phyloP scores from a whole-genome alignment of 2,797 vertebrate species.

The Chrosomus eos region DNA sequence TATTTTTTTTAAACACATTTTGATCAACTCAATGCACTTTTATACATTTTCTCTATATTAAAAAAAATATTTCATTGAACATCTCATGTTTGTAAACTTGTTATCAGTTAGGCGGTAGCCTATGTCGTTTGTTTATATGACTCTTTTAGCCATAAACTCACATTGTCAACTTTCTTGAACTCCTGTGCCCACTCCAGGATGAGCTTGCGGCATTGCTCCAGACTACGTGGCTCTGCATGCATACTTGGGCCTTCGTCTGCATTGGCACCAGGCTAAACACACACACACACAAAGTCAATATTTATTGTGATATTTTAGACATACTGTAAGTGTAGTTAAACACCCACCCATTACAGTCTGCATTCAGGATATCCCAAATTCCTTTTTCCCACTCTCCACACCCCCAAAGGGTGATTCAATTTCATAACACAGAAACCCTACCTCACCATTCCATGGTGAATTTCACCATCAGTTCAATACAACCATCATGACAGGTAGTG shows the following conservation, averaged over 20 bases:
- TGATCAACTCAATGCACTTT: background rate
- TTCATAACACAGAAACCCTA: background rate
- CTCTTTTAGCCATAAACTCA: conserved; percentile 6
- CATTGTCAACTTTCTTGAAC: conserved; percentile 52
- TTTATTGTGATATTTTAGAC: background rate
- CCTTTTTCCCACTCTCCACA: background rate
- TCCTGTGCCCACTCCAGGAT: conserved; percentile 63
- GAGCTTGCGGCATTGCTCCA: conserved; percentile 56
- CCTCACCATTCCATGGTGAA: background rate
- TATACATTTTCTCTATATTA: background rate
- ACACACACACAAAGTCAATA: background rate
- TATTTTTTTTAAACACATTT: no score
- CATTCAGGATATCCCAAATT: background rate
- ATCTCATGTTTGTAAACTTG: background rate
- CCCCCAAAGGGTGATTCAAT: background rate
- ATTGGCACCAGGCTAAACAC: conserved; percentile 34
- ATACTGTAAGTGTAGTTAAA: background rate
- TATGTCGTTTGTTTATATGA: background rate
- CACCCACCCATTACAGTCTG: background rate
- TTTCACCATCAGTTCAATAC: background rate
- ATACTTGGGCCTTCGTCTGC: background rate
- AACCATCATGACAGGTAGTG: background rate
- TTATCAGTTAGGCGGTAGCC: background rate
- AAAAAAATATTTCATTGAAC: background rate
- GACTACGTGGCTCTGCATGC: conserved; percentile 37